Conservation (phyloP, 2,113 vertebrate genomes). For the Equus quagga region DNA sequence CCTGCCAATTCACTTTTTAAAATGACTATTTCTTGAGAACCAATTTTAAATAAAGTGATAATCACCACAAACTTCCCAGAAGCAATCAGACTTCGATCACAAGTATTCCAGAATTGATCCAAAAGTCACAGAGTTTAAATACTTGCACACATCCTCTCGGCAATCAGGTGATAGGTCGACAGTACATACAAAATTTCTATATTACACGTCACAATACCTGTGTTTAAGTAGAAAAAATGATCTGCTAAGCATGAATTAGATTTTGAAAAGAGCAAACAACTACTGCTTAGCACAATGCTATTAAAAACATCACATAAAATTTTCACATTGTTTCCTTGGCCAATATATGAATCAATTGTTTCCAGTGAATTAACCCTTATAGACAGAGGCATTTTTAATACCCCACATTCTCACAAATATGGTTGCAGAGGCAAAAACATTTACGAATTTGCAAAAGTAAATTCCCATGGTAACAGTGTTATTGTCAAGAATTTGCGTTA, state of each 20-base stretch:
- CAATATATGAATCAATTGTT: constrained; percentile 81
- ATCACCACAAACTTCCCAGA: constrained; percentile 78
- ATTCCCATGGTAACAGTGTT: constrained; percentile 60
- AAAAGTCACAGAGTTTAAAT: not conserved
- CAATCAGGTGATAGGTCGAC: constrained; percentile 9
- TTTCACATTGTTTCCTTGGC: constrained; percentile 78
- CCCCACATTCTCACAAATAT: constrained; percentile 74
- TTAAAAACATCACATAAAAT: constrained; percentile 66
- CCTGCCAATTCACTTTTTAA: constrained; percentile 84
- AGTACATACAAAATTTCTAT: constrained; percentile 70
- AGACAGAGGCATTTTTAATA: constrained; percentile 83
- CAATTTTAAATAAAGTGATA: constrained; percentile 79
- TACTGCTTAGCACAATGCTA: constrained; percentile 66
- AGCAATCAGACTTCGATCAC: constrained; percentile 53
- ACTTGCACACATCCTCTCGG: not conserved
- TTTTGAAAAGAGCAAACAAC: constrained; percentile 78
- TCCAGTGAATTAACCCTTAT: constrained; percentile 83
- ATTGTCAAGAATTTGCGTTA: constrained; percentile 70
- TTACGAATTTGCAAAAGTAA: constrained; percentile 84
- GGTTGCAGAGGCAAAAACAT: constrained; percentile 83
- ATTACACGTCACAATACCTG: constrained; percentile 55
- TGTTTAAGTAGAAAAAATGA: constrained; percentile 67
- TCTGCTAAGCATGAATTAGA: constrained; percentile 59
- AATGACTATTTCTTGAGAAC: constrained; percentile 76
- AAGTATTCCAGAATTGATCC: not conserved